Conservation (phyloP, 1,140 invertebrate genomes). For the Zaprionus ghesquierei region DNA sequence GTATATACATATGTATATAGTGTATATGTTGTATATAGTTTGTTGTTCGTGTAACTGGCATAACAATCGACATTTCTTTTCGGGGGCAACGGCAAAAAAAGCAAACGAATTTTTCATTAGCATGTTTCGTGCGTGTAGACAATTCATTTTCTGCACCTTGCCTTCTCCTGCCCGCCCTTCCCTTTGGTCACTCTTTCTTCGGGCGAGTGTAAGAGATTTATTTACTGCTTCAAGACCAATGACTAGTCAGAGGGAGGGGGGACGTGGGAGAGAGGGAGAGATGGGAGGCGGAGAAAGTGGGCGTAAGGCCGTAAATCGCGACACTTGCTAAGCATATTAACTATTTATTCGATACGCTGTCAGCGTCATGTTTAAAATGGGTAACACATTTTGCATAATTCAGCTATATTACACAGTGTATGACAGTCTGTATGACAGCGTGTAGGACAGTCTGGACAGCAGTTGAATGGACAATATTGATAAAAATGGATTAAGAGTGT, state of each 20-base stretch:
- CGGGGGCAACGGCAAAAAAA: constrained; percentile 7
- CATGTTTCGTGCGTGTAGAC: constrained; percentile 46
- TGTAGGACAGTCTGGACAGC: not conserved
- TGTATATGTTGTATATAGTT: not conserved
- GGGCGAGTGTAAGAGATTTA: constrained; percentile 12
- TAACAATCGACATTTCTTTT: constrained; percentile 24
- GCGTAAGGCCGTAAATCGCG: not conserved
- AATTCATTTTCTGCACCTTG: constrained; percentile 11
- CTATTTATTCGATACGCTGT: not conserved
- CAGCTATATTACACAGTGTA: not conserved
- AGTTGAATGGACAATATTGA: too few species aligned
- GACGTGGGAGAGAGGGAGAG: too few species aligned
- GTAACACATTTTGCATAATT: not conserved
- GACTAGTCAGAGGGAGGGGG: not conserved
- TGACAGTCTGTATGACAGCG: not conserved
- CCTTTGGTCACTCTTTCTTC: not conserved
- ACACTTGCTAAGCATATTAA: constrained; percentile 13
- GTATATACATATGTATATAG: constrained; percentile 5
- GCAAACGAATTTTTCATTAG: constrained; percentile 26
- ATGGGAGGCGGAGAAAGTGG: constrained; percentile 8
- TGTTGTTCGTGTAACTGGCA: constrained; percentile 1
- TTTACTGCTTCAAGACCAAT: constrained; percentile 9
- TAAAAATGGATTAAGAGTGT: too few species aligned
- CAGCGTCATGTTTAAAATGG: not conserved
- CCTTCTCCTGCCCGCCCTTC: not conserved